Base-by-base conservation (phyloP, 2,888 invertebrate species). In the Eucera pruinosa region DNA sequence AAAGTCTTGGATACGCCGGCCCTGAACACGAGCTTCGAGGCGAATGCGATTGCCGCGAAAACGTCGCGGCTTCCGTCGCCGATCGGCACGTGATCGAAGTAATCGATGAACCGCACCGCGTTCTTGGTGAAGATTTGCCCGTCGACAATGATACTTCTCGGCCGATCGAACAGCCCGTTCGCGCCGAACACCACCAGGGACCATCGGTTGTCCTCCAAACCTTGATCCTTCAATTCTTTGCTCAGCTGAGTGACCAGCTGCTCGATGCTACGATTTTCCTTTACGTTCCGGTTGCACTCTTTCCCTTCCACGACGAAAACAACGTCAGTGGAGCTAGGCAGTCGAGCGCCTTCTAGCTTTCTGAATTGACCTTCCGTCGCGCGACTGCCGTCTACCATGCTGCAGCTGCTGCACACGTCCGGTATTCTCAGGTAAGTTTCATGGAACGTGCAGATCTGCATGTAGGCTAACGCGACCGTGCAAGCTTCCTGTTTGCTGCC, bases 231-330 rank as follows among this genome's bases (percentile, higher is more conserved):
- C 43, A 97, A 90, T 87, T 96, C 96, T 81, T 95, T 95, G 81
- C 95, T 95, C 50, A 97, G 92, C 9, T 95, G 94, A 54, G 94
- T 94, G 0, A 96, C 92, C 47, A 97, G 93, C 4, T 94, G 93
- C 87, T 96, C 96, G 61, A 97, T 94, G 85, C 95, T 96, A 87
- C 95, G 95, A 65, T 93, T 94, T 70, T 93, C 94, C 43, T 94
- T 93, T 0, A 97, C 91, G 83, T 96, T 95, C 79, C 93, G 93
- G 93, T 98, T 98, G 91, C 98, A 98, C 5, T 94, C 93, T 84
- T 96, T 96, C 1, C 97, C 97, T 89, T 98, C 98, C 0, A 98
- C 94, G 64, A 98, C 95, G 91, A 98, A 97, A 64, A 98, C 97
- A 0, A 98, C 94, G 92, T 98, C 98, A 2, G 96, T 96, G 4